Conservation (phyloP, 2,113 vertebrate genomes). For the sheep (Ovis aries) region ARS-UI_Ramb_v3.0 NC_056074.1:31946001-31946500, state of each 20-base stretch:
- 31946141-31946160: neutral
- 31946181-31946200: neutral
- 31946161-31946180: neutral
- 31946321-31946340: neutral
- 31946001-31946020: fast-evolving
- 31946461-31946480: neutral
- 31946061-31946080: neutral
- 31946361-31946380: neutral
- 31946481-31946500: fast-evolving
- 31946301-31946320: neutral
- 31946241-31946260: neutral
- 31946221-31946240: fast-evolving
- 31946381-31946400: neutral
- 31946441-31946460: neutral
- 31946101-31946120: neutral
- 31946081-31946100: neutral
- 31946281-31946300: neutral
- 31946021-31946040: neutral
- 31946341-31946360: neutral
- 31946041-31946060: neutral
- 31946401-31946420: no score
- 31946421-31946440: no score
- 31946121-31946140: neutral
- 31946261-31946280: fast-evolving
- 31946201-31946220: no score